Percentiles rank a stretch among this genome's conserved stretches.
Evolutionary conservation across 2,888 invertebrate genomes (phyloP).

Genomic region (Rhamphomyia laevipes): DNA sequence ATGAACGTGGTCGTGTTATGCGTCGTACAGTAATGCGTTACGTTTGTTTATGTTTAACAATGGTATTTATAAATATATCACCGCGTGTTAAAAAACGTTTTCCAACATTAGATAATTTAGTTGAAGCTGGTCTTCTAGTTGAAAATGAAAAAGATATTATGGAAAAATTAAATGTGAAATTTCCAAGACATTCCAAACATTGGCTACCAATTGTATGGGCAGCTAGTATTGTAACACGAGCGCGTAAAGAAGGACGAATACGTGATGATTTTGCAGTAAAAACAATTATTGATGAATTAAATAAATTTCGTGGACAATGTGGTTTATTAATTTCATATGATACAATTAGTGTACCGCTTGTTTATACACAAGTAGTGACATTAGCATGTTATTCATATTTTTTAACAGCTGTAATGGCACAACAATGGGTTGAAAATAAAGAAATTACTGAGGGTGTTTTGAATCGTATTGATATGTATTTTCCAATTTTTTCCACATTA

Average conservation of each 20-base stretch:
- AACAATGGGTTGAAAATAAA: constrained; percentile 69
- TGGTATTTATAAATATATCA: constrained; percentile 77
- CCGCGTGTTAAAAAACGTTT: constrained; percentile 82
- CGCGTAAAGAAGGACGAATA: constrained; percentile 80
- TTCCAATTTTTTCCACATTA: constrained; percentile 80
- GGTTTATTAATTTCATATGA: constrained; percentile 66
- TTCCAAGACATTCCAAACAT: constrained; percentile 76
- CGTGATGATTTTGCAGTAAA: constrained; percentile 87
- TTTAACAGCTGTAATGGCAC: constrained; percentile 74
- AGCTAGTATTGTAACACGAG: constrained; percentile 75
- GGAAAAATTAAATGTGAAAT: constrained; percentile 63
- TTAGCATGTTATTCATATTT: constrained; percentile 87
- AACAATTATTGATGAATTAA: constrained; percentile 77
- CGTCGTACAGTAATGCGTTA: constrained; percentile 72
- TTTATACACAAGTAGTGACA: constrained; percentile 84
- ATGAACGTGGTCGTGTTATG: constrained; percentile 72
- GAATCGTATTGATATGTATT: constrained; percentile 69
- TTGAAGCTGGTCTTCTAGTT: constrained; percentile 70
- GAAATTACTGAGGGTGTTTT: constrained; percentile 35
- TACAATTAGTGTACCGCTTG: constrained; percentile 63
- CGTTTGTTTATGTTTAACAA: constrained; percentile 74
- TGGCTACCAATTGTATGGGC: constrained; percentile 91
- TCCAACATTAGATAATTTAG: constrained; percentile 69
- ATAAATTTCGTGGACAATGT: constrained; percentile 70
- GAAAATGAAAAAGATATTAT: constrained; percentile 73